Base-by-base conservation (phyloP, 2,113 vertebrate species). In the Pteropus alecto region DNA sequence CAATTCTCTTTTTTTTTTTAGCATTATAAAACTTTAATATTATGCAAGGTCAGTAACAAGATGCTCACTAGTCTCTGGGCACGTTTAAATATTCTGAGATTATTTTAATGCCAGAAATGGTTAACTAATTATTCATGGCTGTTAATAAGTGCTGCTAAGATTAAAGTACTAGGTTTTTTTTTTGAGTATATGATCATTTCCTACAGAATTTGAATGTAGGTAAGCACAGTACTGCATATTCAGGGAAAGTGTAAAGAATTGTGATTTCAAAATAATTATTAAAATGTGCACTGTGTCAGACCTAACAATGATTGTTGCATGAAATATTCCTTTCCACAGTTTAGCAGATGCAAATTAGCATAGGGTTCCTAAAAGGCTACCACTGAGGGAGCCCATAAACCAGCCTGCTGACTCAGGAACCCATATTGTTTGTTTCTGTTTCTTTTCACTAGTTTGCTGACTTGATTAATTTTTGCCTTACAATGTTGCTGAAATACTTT, bases 401-500 rank as follows among this genome's bases (percentile, higher is more conserved):
- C 33, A 71, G 48, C 15, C 74, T 93, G 48, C 30, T 93, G 56
- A 97, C 96, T 98, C 97, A 97, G 97, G 97, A 97, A 98, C 94
- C 86, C 96, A 61, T 88, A 63, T 10, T 89, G 71, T 46, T 18
- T 79, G 63, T 90, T 83, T 81, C 68, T 6, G 12, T 83, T 90
- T 91, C 56, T 88, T 97, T 90, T 93, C 84, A 70, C 18, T 85
- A 38, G 58, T 95, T 78, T 96, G 22, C 82, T 96, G 41, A 26
- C 77, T 92, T 97, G 28, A 77, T 90, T 94, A 94, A 95, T 22
- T 97, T 92, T 94, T 98, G 88, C 97, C 97, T 98, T 97, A 94
- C 4, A 95, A 97, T 97, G 83, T 98, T 98, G 98, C 51, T 28
- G 38, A 98, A 97, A 95, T 95, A 97, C 54, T 97, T 97, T 97